A percentile compares a stretch with the other conserved stretches of the same genome.
Conservation (phyloP, 2,797 vertebrate genomes). For the Cyprinodon diabolis region DNA sequence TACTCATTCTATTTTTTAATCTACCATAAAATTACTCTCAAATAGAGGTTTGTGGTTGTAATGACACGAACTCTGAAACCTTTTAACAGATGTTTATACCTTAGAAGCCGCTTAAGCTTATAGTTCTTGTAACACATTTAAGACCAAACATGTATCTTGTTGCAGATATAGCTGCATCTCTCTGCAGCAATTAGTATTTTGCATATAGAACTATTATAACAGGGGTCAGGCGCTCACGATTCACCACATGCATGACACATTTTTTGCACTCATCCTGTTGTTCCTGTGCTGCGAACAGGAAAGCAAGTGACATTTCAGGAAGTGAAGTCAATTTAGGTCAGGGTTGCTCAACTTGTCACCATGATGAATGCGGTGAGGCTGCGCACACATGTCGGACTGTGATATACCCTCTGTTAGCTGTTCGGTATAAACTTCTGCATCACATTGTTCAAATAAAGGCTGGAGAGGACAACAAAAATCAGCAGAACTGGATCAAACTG, state of each 20-base stretch:
- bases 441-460: neutral
- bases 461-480: neutral
- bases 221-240: neutral
- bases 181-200: neutral
- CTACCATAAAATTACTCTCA: neutral
- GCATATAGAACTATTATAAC: neutral
- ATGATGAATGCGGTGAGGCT: neutral
- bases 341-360: conserved; percentile 36
- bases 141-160: neutral
- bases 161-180: neutral
- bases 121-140: neutral
- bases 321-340: conserved; percentile 52
- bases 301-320: conserved; percentile 63
- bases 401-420: neutral
- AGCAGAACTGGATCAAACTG: neutral
- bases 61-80: neutral
- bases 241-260: neutral
- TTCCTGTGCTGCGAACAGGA: conserved; percentile 48
- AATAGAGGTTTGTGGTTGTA: neutral
- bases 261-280: conserved; percentile 45
- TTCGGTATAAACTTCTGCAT: conserved; percentile 2
- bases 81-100: too few relatives aligned
- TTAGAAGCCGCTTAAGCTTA: neutral
- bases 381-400: neutral
- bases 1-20: neutral